Base-by-base conservation (phyloP, 2,888 invertebrate species). In the Xestia sexstrigata region DNA sequence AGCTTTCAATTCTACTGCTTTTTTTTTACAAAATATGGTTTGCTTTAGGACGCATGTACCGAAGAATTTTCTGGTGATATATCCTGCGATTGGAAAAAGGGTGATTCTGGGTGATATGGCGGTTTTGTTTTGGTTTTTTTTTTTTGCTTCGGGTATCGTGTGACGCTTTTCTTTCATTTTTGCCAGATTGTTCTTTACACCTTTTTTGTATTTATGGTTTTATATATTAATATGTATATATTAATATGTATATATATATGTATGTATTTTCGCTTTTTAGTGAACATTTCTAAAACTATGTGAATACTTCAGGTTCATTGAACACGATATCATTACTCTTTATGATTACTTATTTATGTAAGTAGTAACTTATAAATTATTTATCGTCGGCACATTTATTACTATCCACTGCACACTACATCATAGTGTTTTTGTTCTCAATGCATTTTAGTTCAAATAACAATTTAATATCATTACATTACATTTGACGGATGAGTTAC, bases 1-100 rank as follows among this genome's bases (percentile, higher is more conserved):
- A 23, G 45, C 73, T 78, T 82, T 83, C 83, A 70, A 72, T 82
- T 75, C 72, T 60, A 73, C 45, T 63, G 69, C 55, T 49, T n/a
- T 26, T 66, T n/a, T 68, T 15, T 49, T 47, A 55, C 8, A 35
- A 69, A 26, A 58, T 35, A 58, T 63, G 15, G 20, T 49, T 11
- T 35, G 13, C 63, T 52, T n/a, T 0, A n/a, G 15, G 26, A 63
- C 45, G 63, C 74, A 52, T 71, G 39, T 30, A n/a, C 26, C 15
- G 35, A 52, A 17, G 26, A 35, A 20, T 45, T 42, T 63, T 63
- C 63, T 69, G 49, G 17, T 58, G 13, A 26, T n/a, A 39, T 30
- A 6, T 76, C 55, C 58, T 71, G 60, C 47, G 7, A 42, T 35
- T 13, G 17, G 17, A 67, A n/a, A 39, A 39, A 42, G 4, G 47